A percentile compares a stretch with the other conserved stretches of the same genome.
phyloP scores from a whole-genome alignment of 2,888 invertebrate genomes.

The Meghimatium bilineatum region DNA sequence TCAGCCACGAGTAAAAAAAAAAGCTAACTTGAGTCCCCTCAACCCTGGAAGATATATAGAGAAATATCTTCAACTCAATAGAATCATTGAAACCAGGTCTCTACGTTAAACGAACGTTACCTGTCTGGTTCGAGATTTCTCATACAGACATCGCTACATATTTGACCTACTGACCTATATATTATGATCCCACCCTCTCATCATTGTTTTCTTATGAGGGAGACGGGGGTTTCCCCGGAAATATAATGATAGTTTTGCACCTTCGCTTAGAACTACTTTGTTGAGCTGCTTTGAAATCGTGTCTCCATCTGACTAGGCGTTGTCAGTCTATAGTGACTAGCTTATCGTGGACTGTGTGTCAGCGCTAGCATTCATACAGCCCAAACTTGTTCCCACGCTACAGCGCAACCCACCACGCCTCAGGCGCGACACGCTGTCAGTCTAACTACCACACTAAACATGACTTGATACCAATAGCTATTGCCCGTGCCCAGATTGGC shows the following conservation, averaged over 20 bases:
- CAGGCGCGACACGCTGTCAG: too few relatives aligned
- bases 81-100: too few relatives aligned
- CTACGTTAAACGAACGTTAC: too few relatives aligned
- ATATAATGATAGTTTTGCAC: neutral
- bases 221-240: neutral
- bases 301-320: neutral
- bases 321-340: neutral
- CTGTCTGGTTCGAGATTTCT: too few relatives aligned
- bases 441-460: too few relatives aligned
- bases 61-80: too few relatives aligned
- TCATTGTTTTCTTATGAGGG: neutral
- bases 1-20: too few relatives aligned
- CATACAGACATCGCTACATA: too few relatives aligned
- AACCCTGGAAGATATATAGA: too few relatives aligned
- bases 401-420: too few relatives aligned
- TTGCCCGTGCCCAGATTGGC: neutral
- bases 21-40: too few relatives aligned
- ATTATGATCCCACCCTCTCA: neutral
- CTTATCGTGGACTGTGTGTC: neutral
- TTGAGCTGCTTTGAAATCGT: neutral
- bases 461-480: neutral
- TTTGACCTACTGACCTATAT: neutral
- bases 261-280: neutral
- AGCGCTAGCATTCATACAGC: neutral
- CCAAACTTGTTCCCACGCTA: neutral